Evolutionary conservation across 2,888 invertebrate species (phyloP).

Genomic region (Chrysodeixis includens): DNA sequence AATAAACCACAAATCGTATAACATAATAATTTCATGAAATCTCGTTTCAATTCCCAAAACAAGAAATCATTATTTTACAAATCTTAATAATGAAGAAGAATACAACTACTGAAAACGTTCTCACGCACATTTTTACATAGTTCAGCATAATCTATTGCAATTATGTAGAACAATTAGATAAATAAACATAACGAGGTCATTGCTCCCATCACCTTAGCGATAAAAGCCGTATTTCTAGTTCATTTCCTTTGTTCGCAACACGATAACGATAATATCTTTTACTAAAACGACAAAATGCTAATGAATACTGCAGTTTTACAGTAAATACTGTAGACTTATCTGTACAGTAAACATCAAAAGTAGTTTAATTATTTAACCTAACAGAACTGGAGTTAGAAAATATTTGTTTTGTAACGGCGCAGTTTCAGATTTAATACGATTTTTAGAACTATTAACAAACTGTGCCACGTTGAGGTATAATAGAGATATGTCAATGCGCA

Average conservation of each 20-base stretch:
- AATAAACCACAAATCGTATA: too few relatives aligned
- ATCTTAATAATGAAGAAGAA: too few relatives aligned
- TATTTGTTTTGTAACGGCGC: background rate
- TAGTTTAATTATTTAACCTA: conserved; percentile 7
- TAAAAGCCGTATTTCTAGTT: conserved; percentile 70
- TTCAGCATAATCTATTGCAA: conserved; percentile 40
- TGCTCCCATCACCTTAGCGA: conserved; percentile 68
- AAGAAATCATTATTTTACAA: background rate
- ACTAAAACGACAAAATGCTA: conserved; percentile 37
- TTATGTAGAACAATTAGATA: conserved; percentile 41
- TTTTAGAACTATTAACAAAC: too few relatives aligned
- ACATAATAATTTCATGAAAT: background rate
- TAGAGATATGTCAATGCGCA: too few relatives aligned
- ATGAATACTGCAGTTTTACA: conserved; percentile 35
- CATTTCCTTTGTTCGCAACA: conserved; percentile 70
- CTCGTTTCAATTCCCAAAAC: background rate
- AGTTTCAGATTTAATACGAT: conserved; percentile 11
- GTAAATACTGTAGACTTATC: conserved; percentile 18
- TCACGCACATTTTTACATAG: conserved; percentile 39
- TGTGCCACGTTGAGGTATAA: too few relatives aligned
- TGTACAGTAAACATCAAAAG: conserved; percentile 17
- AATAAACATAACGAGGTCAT: conserved; percentile 61
- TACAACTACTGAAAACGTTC: conserved; percentile 28
- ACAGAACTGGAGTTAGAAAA: background rate
- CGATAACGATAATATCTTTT: conserved; percentile 56